phyloP scores from a whole-genome alignment of 2,888 invertebrate species.

The Melikaiella ostensackeni region DNA sequence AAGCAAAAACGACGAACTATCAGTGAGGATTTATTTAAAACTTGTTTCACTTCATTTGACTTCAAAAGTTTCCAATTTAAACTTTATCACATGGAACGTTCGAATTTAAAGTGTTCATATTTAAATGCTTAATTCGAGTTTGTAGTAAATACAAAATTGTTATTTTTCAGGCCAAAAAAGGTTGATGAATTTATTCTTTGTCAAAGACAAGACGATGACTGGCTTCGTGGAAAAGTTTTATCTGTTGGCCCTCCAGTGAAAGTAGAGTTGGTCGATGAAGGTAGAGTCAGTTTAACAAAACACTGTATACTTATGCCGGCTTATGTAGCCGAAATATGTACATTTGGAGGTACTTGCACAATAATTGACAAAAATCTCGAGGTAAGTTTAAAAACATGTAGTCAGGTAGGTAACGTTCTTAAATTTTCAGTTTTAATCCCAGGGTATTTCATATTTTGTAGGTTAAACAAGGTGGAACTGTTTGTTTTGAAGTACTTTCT shows the following conservation, averaged over 20 bases:
- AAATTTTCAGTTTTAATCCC: background rate
- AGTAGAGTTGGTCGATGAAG: constrained; percentile 65
- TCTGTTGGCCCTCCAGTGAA: constrained; percentile 53
- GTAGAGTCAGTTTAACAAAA: constrained; percentile 52
- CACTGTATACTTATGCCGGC: constrained; percentile 57
- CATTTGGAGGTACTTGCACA: constrained; percentile 59
- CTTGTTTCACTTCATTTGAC: background rate
- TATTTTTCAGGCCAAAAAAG: constrained; percentile 55
- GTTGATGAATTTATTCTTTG: constrained; percentile 65
- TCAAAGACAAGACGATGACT: constrained; percentile 55
- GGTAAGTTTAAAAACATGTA: background rate
- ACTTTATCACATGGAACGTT: no score
- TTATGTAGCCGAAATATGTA: constrained; percentile 53
- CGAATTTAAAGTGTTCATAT: no score
- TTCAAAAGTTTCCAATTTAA: background rate
- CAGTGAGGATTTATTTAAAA: background rate
- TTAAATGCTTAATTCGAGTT: no score
- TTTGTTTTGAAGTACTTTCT: background rate
- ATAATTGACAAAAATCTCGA: constrained; percentile 24
- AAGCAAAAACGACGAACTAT: background rate
- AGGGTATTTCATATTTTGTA: background rate
- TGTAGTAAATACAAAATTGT: background rate
- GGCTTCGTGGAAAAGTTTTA: constrained; percentile 68
- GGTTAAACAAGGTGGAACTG: background rate
- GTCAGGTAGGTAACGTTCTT: background rate